Base-by-base conservation (phyloP, 2,888 invertebrate species). In the Lobophora halterata region DNA sequence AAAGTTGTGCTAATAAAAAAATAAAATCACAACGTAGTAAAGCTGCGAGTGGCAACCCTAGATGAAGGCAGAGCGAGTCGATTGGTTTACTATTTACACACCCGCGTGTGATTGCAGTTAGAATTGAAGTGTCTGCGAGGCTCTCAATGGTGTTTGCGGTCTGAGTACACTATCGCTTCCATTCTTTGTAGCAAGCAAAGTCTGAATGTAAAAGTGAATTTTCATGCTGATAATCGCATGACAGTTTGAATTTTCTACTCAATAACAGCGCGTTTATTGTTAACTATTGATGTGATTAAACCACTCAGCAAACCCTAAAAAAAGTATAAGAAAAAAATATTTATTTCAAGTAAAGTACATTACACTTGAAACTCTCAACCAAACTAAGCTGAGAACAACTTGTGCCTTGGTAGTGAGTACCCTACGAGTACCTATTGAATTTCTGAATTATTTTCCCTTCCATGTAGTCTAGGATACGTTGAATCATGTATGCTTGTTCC, bases 51-150 rank as follows among this genome's bases (percentile, higher is more conserved):
- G 40, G 1, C 50, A 57, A 14, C 57, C 61, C 61, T 59, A 23
- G 1, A 28, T 28, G 31, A 32, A 35, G 41, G 44, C 32, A 38
- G 28, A 31, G 38, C 43, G n/a, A n/a, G 47, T 55, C 65, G 73
- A 78, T 79, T 74, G 75, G 71, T 75, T 73, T 64, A 65, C 68
- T 78, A 67, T 78, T 75, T 72, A 65, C 75, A 62, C 65, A 65
- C 61, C 58, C 55, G 61, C 56, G 51, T 56, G 65, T 65, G 68
- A 71, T 71, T 67, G 68, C 67, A 65, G 61, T 60, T 58, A 63
- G 55, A 54, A 60, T 63, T 55, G 64, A 61, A 68, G 66, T 61
- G 61, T 61, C 58, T 26, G 44, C 45, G 27, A 37, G 37, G 37
- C 29, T 27, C 24, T 16, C 42, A 21, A 7, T 36, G 32, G 42